Conservation (phyloP, 2,888 invertebrate species). For the Dynastes hyllus region DNA sequence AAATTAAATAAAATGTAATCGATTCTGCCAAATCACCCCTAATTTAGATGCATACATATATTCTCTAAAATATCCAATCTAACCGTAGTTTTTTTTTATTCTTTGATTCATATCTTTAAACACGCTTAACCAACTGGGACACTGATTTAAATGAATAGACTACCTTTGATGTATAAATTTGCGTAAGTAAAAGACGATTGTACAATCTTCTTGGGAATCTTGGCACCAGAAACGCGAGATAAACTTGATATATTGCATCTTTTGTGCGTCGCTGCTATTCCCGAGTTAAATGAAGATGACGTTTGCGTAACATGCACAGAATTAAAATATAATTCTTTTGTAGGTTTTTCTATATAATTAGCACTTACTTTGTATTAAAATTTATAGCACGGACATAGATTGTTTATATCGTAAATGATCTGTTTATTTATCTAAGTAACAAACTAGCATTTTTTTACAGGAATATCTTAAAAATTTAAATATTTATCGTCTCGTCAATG, state of each 20-base stretch:
- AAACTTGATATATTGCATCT: conserved; percentile 12
- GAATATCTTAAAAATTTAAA: conserved; percentile 13
- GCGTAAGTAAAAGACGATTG: not conserved
- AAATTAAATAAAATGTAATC: no score
- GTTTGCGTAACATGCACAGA: not conserved
- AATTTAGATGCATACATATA: no score
- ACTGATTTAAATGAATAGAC: not conserved
- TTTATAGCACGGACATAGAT: no score
- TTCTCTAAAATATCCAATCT: no score
- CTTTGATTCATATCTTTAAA: not conserved
- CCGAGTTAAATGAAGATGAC: not conserved
- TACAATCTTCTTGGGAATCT: not conserved
- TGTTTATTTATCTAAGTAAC: no score
- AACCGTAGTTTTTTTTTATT: not conserved
- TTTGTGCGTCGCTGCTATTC: conserved; percentile 13
- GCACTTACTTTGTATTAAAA: no score
- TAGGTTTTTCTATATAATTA: no score
- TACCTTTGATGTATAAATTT: not conserved
- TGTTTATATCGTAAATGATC: no score
- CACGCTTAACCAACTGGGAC: not conserved
- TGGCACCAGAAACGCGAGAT: conserved; percentile 5
- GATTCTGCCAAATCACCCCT: no score
- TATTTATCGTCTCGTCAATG: conserved; percentile 3
- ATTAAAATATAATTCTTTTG: no score
- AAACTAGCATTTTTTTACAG: not conserved